Percentiles rank a stretch among this genome's conserved stretches.
These are phyloP conservation scores for Chelonia mydas DNA, from an alignment of 2,797 vertebrate genomes.

Conservation along the genomic window DNA sequence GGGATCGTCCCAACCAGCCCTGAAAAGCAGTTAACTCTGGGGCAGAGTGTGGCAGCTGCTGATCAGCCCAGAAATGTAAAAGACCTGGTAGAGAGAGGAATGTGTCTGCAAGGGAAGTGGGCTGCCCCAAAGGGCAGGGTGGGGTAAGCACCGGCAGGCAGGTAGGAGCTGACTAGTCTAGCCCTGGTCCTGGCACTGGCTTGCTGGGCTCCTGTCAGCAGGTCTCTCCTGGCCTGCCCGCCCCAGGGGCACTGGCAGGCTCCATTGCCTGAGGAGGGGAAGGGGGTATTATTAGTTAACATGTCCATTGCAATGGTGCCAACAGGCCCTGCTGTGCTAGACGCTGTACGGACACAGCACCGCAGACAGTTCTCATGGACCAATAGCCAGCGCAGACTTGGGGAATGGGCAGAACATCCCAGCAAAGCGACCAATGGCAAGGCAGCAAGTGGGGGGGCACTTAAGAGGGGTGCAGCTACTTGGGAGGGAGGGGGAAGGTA, in stretches of 20 bases:
- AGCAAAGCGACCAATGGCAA: too few species aligned
- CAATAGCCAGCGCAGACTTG: not conserved
- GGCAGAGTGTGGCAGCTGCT: not conserved
- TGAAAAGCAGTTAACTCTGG: not conserved
- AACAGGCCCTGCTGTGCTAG: not conserved
- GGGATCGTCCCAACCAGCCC: not conserved
- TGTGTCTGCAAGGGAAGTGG: not conserved
- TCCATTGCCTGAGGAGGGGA: not conserved
- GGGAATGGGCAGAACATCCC: too few species aligned
- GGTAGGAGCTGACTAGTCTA: not conserved
- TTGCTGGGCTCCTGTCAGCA: not conserved
- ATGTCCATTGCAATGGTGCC: too few species aligned
- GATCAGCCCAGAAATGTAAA: not conserved
- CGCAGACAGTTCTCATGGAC: not conserved
- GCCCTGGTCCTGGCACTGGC: not conserved
- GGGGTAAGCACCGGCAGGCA: too few species aligned
- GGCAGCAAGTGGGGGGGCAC: not conserved
- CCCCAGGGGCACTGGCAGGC: not conserved
- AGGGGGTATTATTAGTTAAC: not conserved
- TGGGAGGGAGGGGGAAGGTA: not conserved
- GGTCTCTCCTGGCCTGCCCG: not conserved
- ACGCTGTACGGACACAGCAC: not conserved
- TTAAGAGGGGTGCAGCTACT: not conserved
- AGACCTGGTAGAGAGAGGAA: not conserved
- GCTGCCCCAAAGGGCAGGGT: too few species aligned